Percentiles rank a stretch among this genome's conserved stretches.
These are phyloP conservation scores for Squalus acanthias DNA, from an alignment of 2,797 vertebrate genomes.

Conservation along the genomic window DNA sequence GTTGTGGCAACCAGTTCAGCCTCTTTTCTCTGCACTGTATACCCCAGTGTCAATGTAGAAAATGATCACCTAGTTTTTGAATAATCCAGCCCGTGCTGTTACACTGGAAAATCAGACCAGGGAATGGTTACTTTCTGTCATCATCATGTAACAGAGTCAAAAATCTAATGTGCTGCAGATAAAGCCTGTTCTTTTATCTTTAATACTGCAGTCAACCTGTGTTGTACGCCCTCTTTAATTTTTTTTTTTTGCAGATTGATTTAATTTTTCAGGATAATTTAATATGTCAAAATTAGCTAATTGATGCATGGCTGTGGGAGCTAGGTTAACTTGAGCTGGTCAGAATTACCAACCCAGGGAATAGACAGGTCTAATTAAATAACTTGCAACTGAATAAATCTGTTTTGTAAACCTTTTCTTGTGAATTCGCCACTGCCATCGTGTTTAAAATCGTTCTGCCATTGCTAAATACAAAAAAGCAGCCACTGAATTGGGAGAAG, in stretches of 20 bases:
- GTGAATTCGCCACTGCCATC: background rate
- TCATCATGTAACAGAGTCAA: too few species aligned
- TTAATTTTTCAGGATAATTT: background rate
- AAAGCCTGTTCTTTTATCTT: background rate
- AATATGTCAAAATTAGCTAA: background rate
- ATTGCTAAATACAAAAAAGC: background rate
- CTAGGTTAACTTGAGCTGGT: background rate
- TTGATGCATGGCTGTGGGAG: background rate
- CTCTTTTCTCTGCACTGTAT: background rate
- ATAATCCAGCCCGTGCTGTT: background rate
- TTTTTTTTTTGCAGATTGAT: too few species aligned
- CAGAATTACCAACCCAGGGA: background rate
- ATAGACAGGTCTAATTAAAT: background rate
- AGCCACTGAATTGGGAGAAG: background rate
- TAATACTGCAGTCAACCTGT: background rate
- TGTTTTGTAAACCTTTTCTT: background rate
- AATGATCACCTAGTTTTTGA: background rate
- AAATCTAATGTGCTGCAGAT: background rate
- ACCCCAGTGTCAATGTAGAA: slow-evolving; percentile 3
- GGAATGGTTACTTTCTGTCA: background rate
- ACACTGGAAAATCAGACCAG: background rate
- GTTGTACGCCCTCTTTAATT: background rate
- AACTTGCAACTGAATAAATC: background rate
- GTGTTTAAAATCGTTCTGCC: background rate
- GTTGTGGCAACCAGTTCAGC: background rate